Evolutionary conservation across 2,797 vertebrate genomes (phyloP).

Genomic region (Chelon labrosus): DNA sequence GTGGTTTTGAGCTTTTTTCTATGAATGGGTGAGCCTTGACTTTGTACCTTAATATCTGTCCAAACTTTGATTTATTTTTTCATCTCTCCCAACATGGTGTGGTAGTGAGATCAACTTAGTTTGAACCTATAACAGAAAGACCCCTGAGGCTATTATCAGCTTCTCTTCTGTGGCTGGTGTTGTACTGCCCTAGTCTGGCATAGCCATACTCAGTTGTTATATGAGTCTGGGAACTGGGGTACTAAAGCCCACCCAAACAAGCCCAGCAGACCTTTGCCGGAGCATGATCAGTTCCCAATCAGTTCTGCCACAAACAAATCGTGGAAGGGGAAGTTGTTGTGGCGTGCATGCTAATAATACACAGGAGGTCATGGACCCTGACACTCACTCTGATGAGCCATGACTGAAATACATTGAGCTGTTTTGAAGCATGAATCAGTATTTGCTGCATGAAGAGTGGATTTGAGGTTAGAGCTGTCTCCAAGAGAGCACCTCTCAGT

Average conservation of each 20-base stretch:
- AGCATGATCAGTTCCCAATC: too few species aligned
- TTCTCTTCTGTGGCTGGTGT: not conserved
- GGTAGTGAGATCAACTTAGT: not conserved
- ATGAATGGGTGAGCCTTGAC: too few species aligned
- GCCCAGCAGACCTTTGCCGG: too few species aligned
- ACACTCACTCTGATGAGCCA: not conserved
- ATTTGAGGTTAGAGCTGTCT: not conserved
- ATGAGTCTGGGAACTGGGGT: too few species aligned
- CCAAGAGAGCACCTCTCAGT: not conserved
- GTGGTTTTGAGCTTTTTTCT: too few species aligned
- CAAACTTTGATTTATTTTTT: not conserved
- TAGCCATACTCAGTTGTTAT: too few species aligned
- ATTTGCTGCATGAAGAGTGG: not conserved
- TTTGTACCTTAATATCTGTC: too few species aligned
- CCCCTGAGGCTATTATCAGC: conserved; percentile 15
- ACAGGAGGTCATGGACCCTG: not conserved
- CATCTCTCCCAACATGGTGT: not conserved
- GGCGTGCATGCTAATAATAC: too few species aligned
- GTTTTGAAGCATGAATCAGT: not conserved
- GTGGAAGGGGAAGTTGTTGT: too few species aligned
- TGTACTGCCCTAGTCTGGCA: too few species aligned
- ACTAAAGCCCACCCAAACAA: too few species aligned
- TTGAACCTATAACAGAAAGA: conserved; percentile 14
- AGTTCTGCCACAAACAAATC: too few species aligned
- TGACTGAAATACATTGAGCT: conserved; percentile 5